A percentile compares a stretch with the other conserved stretches of the same genome.
These are phyloP conservation scores for Philotrypesis tridentata DNA, from an alignment of 1,140 invertebrate species.

Conservation along the genomic window DNA sequence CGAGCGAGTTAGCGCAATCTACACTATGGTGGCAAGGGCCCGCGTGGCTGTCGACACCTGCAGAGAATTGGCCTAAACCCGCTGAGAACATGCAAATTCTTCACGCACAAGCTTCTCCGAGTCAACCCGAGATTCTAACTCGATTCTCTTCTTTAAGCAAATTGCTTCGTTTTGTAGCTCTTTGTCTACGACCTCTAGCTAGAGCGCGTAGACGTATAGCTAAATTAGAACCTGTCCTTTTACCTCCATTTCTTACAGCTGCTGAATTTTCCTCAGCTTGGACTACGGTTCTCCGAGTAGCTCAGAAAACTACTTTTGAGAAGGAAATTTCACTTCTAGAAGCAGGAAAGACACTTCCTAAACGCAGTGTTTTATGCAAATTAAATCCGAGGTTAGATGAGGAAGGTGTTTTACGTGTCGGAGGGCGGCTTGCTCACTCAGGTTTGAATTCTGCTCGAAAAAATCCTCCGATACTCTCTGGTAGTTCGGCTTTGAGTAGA, in stretches of 20 bases:
- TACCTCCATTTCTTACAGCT: not conserved
- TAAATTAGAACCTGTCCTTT: not conserved
- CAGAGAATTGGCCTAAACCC: not conserved
- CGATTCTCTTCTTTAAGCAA: not conserved
- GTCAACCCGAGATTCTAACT: not conserved
- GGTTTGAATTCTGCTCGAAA: too few relatives aligned
- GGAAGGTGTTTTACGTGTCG: too few relatives aligned
- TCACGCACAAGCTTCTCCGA: not conserved
- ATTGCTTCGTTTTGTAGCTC: not conserved
- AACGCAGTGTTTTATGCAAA: not conserved
- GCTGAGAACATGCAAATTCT: not conserved
- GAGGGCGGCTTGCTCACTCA: too few relatives aligned
- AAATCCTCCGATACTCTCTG: conserved; percentile 1
- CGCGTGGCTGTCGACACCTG: too few relatives aligned
- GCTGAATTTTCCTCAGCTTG: too few relatives aligned
- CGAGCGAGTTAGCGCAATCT: too few relatives aligned
- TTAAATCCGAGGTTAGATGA: not conserved
- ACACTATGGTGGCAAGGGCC: too few relatives aligned
- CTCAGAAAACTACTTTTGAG: not conserved
- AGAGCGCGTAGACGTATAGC: not conserved
- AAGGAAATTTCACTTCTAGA: not conserved
- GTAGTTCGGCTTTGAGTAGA: not conserved
- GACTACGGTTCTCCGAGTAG: too few relatives aligned
- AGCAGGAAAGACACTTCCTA: not conserved
- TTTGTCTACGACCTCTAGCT: not conserved